Evolutionary conservation across 2,113 vertebrate genomes (phyloP).

Genomic region (Eclectus roratus): DNA sequence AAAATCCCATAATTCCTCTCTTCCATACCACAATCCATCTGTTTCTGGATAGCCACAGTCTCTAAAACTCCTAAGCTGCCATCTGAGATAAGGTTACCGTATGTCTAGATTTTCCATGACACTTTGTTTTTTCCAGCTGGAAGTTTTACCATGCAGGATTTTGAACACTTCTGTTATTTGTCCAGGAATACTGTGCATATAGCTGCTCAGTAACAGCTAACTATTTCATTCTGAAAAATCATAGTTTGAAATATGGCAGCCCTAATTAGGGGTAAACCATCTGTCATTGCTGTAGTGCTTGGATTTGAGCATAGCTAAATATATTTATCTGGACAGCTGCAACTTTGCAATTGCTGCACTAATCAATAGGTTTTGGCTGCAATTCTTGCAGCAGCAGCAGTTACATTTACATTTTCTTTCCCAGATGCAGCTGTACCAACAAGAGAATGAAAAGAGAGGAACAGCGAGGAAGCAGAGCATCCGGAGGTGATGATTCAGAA

Average conservation of each 20-base stretch:
- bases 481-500: neutral
- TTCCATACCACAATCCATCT: neutral
- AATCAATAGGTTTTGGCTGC: conserved; percentile 50
- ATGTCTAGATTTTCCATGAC: neutral
- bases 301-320: neutral
- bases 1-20: neutral
- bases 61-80: neutral
- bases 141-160: neutral
- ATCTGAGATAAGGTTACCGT: neutral
- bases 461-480: neutral
- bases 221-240: conserved; percentile 18
- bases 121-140: neutral
- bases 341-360: conserved; percentile 52
- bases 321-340: conserved; percentile 46
- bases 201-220: neutral
- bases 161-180: neutral
- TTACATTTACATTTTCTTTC: conserved; percentile 5
- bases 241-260: neutral
- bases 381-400: conserved; percentile 49
- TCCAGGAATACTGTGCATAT: neutral
- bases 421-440: neutral
- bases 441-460: neutral
- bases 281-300: neutral
- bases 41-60: neutral
- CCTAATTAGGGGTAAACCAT: conserved; percentile 35